A percentile compares a stretch with the other conserved stretches of the same genome.
phyloP scores from a whole-genome alignment of 2,113 vertebrate species.

The Hydrochoerus hydrochaeris region DNA sequence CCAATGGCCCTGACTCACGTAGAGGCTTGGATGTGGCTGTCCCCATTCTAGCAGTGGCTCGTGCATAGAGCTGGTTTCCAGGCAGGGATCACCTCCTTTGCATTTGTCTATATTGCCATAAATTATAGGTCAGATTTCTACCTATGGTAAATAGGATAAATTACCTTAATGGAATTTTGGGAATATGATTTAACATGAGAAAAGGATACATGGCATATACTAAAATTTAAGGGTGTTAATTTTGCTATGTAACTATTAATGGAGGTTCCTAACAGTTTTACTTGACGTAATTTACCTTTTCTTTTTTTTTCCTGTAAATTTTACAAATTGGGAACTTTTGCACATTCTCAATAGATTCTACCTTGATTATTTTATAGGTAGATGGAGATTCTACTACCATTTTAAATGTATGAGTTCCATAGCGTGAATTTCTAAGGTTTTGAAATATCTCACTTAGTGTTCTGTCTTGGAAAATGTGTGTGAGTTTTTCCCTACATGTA shows the following conservation, averaged over 20 bases:
- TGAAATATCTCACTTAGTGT: slow-evolving; percentile 40
- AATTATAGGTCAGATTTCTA: neutral
- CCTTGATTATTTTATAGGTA: neutral
- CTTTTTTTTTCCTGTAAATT: neutral
- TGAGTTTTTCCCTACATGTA: neutral
- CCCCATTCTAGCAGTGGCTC: too few species aligned
- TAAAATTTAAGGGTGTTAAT: neutral
- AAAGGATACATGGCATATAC: neutral
- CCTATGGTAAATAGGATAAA: neutral
- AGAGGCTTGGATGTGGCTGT: too few species aligned
- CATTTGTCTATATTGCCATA: neutral
- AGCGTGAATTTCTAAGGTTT: slow-evolving; percentile 6
- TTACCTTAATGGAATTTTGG: slow-evolving; percentile 22
- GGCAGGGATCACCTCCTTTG: too few species aligned
- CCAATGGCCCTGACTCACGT: too few species aligned
- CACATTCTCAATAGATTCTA: slow-evolving; percentile 8
- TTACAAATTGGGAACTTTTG: slow-evolving; percentile 18
- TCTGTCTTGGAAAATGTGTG: slow-evolving; percentile 59
- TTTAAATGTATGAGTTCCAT: slow-evolving; percentile 32
- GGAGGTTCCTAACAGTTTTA: neutral
- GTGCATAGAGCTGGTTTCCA: too few species aligned
- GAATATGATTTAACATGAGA: neutral
- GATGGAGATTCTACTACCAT: slow-evolving; percentile 5
- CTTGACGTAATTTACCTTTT: neutral
- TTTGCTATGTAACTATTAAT: neutral